Evolutionary conservation across 2,888 invertebrate species (phyloP).

Genomic region (Luperina nickerlii): DNA sequence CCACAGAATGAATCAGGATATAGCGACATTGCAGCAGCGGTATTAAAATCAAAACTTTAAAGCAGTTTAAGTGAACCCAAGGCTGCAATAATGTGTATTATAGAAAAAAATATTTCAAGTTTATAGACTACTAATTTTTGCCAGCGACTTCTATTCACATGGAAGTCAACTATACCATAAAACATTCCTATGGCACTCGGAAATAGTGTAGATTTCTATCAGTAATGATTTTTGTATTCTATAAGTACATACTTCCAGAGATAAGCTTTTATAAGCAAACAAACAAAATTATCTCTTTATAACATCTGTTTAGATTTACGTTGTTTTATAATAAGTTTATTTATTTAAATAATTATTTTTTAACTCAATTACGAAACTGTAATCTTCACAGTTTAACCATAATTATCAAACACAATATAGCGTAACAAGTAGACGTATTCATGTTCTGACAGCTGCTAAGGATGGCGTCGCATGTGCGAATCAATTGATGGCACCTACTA

Average conservation of each 20-base stretch:
- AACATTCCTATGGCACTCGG: background rate
- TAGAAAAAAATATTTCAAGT: too few relatives aligned
- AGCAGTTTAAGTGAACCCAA: background rate
- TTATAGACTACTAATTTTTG: background rate
- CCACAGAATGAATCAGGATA: background rate
- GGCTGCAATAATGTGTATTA: background rate
- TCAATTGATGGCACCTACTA: constrained; percentile 36
- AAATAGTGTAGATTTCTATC: background rate
- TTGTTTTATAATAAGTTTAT: background rate
- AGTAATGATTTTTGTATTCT: background rate
- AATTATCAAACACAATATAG: background rate
- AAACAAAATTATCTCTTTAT: background rate
- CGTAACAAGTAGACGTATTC: background rate
- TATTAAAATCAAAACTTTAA: background rate
- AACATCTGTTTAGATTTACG: background rate
- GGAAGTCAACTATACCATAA: background rate
- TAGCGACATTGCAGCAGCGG: background rate
- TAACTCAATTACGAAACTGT: background rate
- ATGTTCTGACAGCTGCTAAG: constrained; percentile 31
- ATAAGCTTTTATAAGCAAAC: background rate
- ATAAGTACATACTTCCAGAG: background rate
- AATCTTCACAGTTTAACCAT: background rate
- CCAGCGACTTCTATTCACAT: background rate
- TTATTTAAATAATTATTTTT: background rate
- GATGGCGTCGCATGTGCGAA: constrained; percentile 31